Evolutionary conservation across 2,113 vertebrate genomes (phyloP).

Genomic region (Odocoileus virginianus): DNA sequence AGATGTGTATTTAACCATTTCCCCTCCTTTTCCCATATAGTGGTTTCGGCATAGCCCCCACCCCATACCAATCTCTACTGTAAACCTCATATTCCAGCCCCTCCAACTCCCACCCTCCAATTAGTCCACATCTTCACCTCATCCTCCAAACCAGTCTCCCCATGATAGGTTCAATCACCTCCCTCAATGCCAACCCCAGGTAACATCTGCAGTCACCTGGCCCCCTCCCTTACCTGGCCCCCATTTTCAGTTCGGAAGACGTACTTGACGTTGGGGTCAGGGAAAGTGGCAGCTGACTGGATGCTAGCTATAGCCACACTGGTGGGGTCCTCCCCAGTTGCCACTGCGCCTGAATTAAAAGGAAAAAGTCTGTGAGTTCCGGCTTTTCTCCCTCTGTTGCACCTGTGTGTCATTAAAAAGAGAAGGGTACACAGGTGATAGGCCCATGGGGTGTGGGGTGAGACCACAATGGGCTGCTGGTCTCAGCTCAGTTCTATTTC

Average conservation of each 20-base stretch:
- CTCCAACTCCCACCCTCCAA: background rate
- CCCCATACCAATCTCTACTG: background rate
- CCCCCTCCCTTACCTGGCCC: conserved; percentile 88
- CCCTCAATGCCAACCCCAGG: conserved; percentile 48
- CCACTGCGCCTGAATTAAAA: conserved; percentile 85
- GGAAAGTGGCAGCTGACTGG: conserved; percentile 91
- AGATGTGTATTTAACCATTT: background rate
- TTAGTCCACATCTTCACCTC: background rate
- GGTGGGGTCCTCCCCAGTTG: conserved; percentile 92
- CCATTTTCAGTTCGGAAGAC: conserved; percentile 93
- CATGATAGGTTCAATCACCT: background rate
- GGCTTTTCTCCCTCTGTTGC: background rate
- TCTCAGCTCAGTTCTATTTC: background rate
- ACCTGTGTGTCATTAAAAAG: background rate
- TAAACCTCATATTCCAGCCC: background rate
- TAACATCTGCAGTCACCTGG: conserved; percentile 56
- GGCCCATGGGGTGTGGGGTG: background rate
- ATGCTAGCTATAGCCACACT: conserved; percentile 91
- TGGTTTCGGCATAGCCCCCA: background rate
- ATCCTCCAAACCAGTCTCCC: background rate
- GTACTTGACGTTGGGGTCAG: conserved; percentile 93
- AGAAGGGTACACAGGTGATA: background rate
- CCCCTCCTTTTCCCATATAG: background rate
- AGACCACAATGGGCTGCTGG: background rate
- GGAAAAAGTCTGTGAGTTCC: background rate